A percentile compares a stretch with the other conserved stretches of the same genome.
Conservation (phyloP, 2,888 invertebrate genomes). For the Sussaba pulchella region DNA sequence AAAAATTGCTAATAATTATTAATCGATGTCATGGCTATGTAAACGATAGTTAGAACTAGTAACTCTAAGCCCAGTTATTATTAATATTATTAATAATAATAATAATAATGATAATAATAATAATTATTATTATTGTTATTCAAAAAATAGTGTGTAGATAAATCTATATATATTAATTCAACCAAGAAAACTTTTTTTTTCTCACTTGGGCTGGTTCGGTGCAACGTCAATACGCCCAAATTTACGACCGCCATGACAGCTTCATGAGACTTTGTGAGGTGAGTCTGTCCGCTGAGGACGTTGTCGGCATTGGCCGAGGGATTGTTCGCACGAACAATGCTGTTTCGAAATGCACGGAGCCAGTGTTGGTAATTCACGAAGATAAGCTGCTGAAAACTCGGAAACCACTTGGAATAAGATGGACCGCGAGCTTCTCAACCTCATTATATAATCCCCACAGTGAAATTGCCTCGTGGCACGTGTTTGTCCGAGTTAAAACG, state of each 20-base stretch:
- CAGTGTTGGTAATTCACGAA: not conserved
- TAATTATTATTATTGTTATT: no score
- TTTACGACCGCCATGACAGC: not conserved
- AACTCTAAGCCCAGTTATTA: no score
- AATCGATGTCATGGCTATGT: no score
- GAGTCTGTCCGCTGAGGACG: no score
- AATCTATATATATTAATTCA: no score
- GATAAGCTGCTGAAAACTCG: not conserved
- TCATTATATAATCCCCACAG: not conserved
- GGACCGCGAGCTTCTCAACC: not conserved
- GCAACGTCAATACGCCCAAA: not conserved
- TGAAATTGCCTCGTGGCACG: not conserved
- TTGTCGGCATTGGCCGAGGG: not conserved
- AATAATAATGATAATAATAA: no score
- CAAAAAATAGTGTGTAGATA: no score
- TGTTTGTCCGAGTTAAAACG: slow-evolving; percentile 44
- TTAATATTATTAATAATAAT: no score
- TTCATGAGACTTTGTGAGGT: not conserved
- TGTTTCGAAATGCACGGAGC: not conserved
- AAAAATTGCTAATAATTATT: no score
- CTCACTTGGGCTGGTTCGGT: no score
- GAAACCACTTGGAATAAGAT: not conserved
- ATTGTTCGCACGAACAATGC: not conserved
- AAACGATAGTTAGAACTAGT: no score
- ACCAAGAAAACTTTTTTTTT: no score